A percentile compares a stretch with the other conserved stretches of the same genome.
Evolutionary conservation across 1,140 invertebrate genomes (phyloP).

Genomic region (Homalodisca vitripennis): DNA sequence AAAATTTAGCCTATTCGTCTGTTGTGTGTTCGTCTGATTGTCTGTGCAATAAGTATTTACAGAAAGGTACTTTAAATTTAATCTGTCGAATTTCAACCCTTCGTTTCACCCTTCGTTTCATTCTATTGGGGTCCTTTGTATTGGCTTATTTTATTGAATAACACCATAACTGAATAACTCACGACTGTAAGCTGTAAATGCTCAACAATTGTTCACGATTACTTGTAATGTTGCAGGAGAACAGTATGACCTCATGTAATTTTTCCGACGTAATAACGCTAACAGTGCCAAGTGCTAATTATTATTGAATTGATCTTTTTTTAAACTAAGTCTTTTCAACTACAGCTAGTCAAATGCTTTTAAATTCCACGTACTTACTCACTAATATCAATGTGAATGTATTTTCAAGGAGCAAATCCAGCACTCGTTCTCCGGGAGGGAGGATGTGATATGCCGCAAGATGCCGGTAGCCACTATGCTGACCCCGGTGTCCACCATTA

Average conservation of each 20-base stretch:
- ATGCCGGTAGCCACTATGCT: conserved; percentile 2
- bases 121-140: too few relatives aligned
- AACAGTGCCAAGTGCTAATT: neutral
- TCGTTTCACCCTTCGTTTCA: too few relatives aligned
- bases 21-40: too few relatives aligned
- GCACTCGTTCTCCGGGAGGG: neutral
- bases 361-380: neutral
- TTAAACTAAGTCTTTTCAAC: neutral
- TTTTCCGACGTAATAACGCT: neutral
- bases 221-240: neutral
- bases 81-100: too few relatives aligned
- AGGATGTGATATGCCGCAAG: neutral
- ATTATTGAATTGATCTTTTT: neutral
- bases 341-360: neutral
- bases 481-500: conserved; percentile 29
- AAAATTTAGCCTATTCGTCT: too few relatives aligned
- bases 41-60: too few relatives aligned
- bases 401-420: neutral
- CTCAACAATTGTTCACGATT: too few relatives aligned
- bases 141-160: too few relatives aligned
- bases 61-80: too few relatives aligned
- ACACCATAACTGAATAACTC: too few relatives aligned
- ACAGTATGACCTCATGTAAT: neutral
- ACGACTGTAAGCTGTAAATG: too few relatives aligned
- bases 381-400: neutral